A percentile compares a stretch with the other conserved stretches of the same genome.
Conservation (phyloP, 2,888 invertebrate genomes). For the Aleiodes alternator region DNA sequence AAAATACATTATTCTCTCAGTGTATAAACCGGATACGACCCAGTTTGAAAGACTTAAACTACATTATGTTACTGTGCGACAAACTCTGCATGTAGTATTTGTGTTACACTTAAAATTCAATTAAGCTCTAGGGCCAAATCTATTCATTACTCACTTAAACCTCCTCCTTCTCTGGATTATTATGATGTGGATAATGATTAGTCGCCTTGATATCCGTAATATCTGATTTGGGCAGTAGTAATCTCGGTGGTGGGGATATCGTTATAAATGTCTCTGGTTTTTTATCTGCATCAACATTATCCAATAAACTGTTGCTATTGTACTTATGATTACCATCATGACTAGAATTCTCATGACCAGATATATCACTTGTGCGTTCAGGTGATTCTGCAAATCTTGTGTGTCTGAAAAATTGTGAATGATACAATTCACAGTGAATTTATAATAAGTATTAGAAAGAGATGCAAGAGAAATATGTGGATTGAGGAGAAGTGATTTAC, state of each 20-base stretch:
- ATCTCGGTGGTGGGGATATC: conserved; percentile 52
- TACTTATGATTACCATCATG: conserved; percentile 62
- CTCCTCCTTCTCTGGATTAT: conserved; percentile 57
- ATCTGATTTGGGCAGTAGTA: conserved; percentile 55
- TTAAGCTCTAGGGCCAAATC: conserved; percentile 14
- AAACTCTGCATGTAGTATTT: neutral
- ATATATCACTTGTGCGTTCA: conserved; percentile 54
- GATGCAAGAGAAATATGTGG: neutral
- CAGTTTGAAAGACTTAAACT: conserved; percentile 1
- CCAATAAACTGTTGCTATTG: conserved; percentile 57
- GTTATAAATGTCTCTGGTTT: conserved; percentile 48
- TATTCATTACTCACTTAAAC: conserved; percentile 61
- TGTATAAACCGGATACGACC: conserved; percentile 35
- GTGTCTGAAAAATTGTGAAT: conserved; percentile 54
- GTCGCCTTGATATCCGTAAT: conserved; percentile 53
- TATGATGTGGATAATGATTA: conserved; percentile 59
- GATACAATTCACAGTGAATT: neutral
- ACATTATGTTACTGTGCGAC: neutral
- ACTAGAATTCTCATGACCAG: conserved; percentile 52
- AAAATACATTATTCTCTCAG: conserved; percentile 40
- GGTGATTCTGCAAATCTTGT: conserved; percentile 59
- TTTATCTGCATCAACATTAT: conserved; percentile 41
- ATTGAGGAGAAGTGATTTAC: conserved; percentile 52
- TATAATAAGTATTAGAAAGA: neutral
- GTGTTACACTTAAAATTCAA: conserved; percentile 17